Base-by-base conservation (phyloP, 2,888 invertebrate species). In the Xestia c-nigrum region DNA sequence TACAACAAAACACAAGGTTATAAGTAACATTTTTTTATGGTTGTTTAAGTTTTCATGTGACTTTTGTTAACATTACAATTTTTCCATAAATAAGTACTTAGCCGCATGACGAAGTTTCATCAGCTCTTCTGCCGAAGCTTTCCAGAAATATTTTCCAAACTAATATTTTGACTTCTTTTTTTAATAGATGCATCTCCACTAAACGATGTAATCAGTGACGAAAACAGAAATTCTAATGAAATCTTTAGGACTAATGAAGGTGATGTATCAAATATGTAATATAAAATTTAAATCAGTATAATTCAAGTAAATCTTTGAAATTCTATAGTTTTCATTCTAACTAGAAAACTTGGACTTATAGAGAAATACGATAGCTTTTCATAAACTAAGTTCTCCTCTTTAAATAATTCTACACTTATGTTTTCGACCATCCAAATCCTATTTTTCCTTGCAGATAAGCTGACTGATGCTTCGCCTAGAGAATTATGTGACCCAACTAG, bases 371-470 rank as follows among this genome's bases (percentile, higher is more conserved):
- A n/a, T 5, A n/a, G 1, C n/a, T 57, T 24, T 24, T 24, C 12
- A 6, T 57, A 24, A 0, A 24, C 5, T 6, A 57, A 6, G 24
- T 55, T 24, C 9, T 9, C 14, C 9, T 5, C n/a, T 21, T 50
- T 40, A 19, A 19, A 47, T 9, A 24, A 19, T 1, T 31, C 19
- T 73, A 14, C n/a, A 14, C 3, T 46, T 16, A 9, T 43, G n/a
- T 31, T 21, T 61, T 61, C 31, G 19, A 31, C 16, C 38, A 19
- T 57, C 7, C 12, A 19, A 69, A 55, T 4, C 7, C 10, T 16
- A 0, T 50, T 61, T 55, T 43, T 43, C 1, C 5, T 73, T 67
- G 1, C 66, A 84, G 81, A 66, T 0, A 63, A 81, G 12, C 50
- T 38, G 14, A 4, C 4, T 1, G 21, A n/a, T 24, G 6, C n/a